Evolutionary conservation across 2,797 vertebrate genomes (phyloP), one percentile per base, ranked within the genome.

Genomic region (Micropoecilia bifurca): DNA sequence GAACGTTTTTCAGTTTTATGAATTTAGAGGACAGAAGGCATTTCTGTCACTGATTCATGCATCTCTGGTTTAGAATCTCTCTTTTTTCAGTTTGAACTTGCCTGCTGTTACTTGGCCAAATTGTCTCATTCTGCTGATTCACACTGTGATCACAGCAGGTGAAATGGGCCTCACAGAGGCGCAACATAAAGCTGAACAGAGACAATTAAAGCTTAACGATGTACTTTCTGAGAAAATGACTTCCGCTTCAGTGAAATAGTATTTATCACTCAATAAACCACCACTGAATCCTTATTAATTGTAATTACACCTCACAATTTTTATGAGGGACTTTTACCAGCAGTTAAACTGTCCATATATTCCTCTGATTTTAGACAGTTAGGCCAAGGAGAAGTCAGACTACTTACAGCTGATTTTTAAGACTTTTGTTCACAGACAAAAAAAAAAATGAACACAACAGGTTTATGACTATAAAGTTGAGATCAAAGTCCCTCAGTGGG

Each of bases 231-330:
- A 88, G 81, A 84, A 91, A 80, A 92, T 80, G 61, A 90, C 90
- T 92, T 93, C 91, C 81, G 71, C 78, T 79, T 69, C 3, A 30
- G 83, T 89, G 75, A 92, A 91, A 93, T 92, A 87, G 89, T 92
- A 93, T 92, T 92, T 92, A 90, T 84, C 87, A 90, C 81, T 91
- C 85, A 83, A 91, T 93, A 93, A 93, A 94, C 50, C 82, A 85
- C 90, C 88, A 91, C 78, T 83, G 87, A 90, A 89, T 87, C 79
- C 85, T 90, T 90, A 84, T 87, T 88, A 88, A 86, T 81, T 89
- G 81, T 83, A 82, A 90, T 83, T 80, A 82, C 77, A 87, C 77
- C 81, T 80, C 74, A 83, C 84, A 86, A 53, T 66, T 84, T 93
- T 91, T 89, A 90, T 82, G 84, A 87, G 87, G 75, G 69, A 69